Evolutionary conservation across 2,888 invertebrate species (phyloP).

Genomic region (Trichogramma evanescens): DNA sequence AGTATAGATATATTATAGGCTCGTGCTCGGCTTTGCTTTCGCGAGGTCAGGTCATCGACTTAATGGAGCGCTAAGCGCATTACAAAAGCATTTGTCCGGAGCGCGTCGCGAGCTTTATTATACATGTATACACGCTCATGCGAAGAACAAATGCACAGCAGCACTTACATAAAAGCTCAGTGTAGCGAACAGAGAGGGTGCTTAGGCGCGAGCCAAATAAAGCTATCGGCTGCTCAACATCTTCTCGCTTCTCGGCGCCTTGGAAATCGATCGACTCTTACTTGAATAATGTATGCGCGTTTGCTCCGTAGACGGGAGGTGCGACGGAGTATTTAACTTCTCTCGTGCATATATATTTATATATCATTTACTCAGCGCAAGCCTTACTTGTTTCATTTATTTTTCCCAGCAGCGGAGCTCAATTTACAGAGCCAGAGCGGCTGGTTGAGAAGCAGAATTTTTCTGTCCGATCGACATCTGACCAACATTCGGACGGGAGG

Average conservation of each 20-base stretch:
- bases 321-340: background rate
- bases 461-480: too few relatives aligned
- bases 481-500: too few relatives aligned
- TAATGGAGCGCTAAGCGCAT: conserved; percentile 19
- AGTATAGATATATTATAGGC: too few relatives aligned
- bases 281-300: too few relatives aligned
- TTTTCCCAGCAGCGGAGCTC: too few relatives aligned
- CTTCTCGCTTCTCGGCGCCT: conserved; percentile 6
- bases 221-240: conserved; percentile 4
- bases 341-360: background rate
- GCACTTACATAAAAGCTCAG: too few relatives aligned
- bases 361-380: background rate
- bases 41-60: conserved; percentile 17
- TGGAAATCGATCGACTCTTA: conserved; percentile 15
- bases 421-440: too few relatives aligned
- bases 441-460: too few relatives aligned
- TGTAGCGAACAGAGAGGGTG: background rate
- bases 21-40: too few relatives aligned
- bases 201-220: conserved; percentile 1
- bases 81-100: conserved; percentile 14
- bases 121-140: too few relatives aligned
- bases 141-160: too few relatives aligned
- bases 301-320: background rate
- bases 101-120: background rate
- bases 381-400: too few relatives aligned